Conservation (phyloP, 2,797 vertebrate species). For the Hoplostethus atlanticus region DNA sequence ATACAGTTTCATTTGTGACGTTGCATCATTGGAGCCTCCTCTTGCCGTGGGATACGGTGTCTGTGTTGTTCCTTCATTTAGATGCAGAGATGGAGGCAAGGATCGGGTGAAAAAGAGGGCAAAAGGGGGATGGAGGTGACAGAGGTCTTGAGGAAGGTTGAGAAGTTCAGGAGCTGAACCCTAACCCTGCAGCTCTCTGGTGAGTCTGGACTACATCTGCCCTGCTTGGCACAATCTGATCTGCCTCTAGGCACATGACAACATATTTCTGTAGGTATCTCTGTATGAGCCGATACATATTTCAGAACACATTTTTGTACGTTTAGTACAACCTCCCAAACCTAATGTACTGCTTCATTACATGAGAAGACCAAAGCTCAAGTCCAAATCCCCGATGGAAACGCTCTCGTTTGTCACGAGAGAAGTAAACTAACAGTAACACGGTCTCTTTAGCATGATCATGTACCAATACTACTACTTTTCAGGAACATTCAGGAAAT, state of each 20-base stretch:
- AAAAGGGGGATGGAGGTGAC: neutral
- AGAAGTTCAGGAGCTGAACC: neutral
- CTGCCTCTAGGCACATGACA: no score
- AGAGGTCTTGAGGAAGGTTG: neutral
- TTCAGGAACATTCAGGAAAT: conserved; percentile 1
- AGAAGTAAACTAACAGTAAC: neutral
- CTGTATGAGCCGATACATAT: no score
- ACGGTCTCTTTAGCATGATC: neutral
- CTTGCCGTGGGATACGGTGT: conserved; percentile 28
- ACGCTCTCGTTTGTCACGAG: neutral
- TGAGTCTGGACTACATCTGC: no score
- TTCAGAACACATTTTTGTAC: no score
- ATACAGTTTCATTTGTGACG: conserved; percentile 16
- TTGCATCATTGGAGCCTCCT: conserved; percentile 47
- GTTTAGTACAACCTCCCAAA: neutral
- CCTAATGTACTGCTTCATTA: neutral
- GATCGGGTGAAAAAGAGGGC: neutral
- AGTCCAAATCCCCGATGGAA: neutral
- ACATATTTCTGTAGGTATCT: no score
- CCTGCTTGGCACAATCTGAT: no score
- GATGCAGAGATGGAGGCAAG: conserved; percentile 25
- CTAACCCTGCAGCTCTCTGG: no score
- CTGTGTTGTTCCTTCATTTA: conserved; percentile 44
- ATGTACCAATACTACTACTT: conserved; percentile 5
- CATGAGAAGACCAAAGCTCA: neutral